Conservation (phyloP, 2,888 invertebrate species). For the Galeopsomyia nigrocyanea region DNA sequence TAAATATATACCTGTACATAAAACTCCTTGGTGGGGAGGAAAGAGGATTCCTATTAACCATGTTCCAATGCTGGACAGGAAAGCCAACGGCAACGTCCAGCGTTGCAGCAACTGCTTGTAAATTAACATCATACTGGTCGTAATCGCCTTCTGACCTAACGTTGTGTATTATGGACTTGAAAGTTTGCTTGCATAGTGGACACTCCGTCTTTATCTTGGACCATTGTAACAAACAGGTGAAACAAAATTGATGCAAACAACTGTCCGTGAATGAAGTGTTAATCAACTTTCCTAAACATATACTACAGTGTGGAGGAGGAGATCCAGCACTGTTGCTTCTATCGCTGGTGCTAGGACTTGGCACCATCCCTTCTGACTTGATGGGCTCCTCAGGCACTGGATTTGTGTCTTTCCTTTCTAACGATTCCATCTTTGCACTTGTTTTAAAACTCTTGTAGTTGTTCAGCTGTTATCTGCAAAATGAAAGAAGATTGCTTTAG, state of each 20-base stretch:
- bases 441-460: background rate
- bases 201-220: conserved; percentile 95
- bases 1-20: conserved; percentile 50
- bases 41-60: conserved; percentile 1
- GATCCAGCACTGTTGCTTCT: conserved; percentile 71
- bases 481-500: background rate
- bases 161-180: conserved; percentile 93
- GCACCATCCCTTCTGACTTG: conserved; percentile 61
- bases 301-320: conserved; percentile 91
- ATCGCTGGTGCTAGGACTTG: conserved; percentile 71
- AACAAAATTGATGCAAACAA: conserved; percentile 95
- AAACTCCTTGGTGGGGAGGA: conserved; percentile 46
- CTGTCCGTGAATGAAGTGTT: conserved; percentile 94
- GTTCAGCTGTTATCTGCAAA: conserved; percentile 24
- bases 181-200: conserved; percentile 93
- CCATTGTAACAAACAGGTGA: conserved; percentile 93
- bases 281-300: conserved; percentile 87
- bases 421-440: conserved; percentile 52
- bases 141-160: conserved; percentile 89
- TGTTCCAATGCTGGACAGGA: conserved; percentile 48
- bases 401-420: conserved; percentile 50
- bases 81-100: conserved; percentile 56
- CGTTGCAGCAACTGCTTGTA: conserved; percentile 60
- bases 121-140: conserved; percentile 80
- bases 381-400: conserved; percentile 57